A percentile compares a stretch with the other conserved stretches of the same genome.
phyloP scores from a whole-genome alignment of 2,113 vertebrate species.

The Junco hyemalis region DNA sequence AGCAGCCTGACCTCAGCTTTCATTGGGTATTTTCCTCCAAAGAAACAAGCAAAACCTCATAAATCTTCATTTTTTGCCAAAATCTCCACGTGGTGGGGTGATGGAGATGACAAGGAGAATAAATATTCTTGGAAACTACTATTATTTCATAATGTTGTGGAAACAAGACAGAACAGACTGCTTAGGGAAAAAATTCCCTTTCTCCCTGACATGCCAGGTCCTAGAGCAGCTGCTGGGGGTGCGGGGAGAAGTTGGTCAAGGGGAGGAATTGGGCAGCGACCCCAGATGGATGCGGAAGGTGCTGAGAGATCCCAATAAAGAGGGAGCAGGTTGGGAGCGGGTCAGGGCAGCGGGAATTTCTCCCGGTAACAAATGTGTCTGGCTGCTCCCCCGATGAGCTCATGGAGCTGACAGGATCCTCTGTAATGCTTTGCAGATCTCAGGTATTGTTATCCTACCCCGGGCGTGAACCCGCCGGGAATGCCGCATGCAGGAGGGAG shows the following conservation, averaged over 20 bases:
- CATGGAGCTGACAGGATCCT: constrained; percentile 74
- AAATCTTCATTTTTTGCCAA: not conserved
- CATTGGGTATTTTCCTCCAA: not conserved
- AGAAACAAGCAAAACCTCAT: not conserved
- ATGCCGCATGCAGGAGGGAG: constrained; percentile 52
- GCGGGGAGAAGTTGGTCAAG: not conserved
- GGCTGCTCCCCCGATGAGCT: constrained; percentile 72
- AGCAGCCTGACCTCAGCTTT: not conserved
- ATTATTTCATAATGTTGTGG: not conserved
- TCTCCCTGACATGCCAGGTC: not conserved
- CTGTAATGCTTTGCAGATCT: constrained; percentile 73
- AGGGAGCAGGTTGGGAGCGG: constrained; percentile 11
- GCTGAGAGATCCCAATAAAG: constrained; percentile 67
- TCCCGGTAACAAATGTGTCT: constrained; percentile 59
- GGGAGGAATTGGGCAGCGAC: constrained; percentile 9
- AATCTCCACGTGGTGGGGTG: not conserved
- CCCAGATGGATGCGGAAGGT: constrained; percentile 43
- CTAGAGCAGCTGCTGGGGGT: constrained; percentile 13
- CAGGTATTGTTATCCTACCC: constrained; percentile 71
- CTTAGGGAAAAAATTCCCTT: not conserved
- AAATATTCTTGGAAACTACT: not conserved
- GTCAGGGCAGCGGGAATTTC: constrained; percentile 40
- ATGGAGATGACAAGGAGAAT: not conserved
- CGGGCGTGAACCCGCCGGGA: constrained; percentile 68
- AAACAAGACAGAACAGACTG: not conserved